Evolutionary conservation across 2,113 vertebrate species (phyloP).

Genomic region (Myotis yumanensis): DNA sequence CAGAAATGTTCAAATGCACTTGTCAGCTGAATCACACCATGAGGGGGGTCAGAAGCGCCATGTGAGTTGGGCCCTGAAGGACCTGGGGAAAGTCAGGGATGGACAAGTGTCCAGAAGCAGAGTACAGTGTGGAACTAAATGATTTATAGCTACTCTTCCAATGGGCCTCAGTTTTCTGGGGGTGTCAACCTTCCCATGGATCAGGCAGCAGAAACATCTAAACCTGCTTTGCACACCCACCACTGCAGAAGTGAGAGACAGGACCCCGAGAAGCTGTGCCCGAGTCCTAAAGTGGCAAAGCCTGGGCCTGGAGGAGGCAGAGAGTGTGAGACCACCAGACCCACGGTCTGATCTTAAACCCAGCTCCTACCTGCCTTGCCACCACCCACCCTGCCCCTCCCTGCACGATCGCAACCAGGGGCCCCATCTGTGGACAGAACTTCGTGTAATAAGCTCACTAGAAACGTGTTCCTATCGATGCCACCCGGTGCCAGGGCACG

Average conservation of each 20-base stretch:
- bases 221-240: too few species aligned
- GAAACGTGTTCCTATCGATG: background rate
- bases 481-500: background rate
- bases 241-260: too few species aligned
- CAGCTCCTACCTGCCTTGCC: too few species aligned
- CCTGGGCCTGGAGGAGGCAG: too few species aligned
- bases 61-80: background rate
- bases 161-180: accelerated
- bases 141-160: background rate
- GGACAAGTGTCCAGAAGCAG: accelerated
- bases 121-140: accelerated
- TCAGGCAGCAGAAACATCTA: too few species aligned
- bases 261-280: too few species aligned
- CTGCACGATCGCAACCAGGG: accelerated
- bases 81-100: background rate
- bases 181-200: accelerated
- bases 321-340: too few species aligned
- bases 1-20: accelerated
- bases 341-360: too few species aligned
- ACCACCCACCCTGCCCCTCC: too few species aligned
- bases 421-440: background rate
- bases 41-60: background rate
- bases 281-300: too few species aligned
- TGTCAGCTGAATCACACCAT: accelerated
- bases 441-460: background rate